These are phyloP conservation scores for Leucophora obtusa DNA, from an alignment of 2,888 invertebrate species.

Conservation along the genomic window DNA sequence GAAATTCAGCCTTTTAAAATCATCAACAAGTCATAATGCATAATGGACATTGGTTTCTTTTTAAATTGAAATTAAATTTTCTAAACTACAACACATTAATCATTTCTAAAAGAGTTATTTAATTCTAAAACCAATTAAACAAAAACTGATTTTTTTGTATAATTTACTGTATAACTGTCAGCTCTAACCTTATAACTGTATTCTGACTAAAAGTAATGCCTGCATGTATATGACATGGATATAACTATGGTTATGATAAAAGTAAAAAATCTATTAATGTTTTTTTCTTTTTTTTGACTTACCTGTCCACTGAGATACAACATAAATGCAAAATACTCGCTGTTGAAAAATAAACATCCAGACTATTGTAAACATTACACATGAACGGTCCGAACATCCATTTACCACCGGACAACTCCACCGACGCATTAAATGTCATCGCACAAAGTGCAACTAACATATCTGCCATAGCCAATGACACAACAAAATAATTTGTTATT, in stretches of 20 bases:
- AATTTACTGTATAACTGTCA: not conserved
- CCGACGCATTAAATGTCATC: slow-evolving; percentile 95
- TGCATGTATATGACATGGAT: not conserved
- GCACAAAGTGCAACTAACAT: slow-evolving; percentile 96
- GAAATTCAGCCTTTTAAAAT: too few species aligned
- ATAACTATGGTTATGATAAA: not conserved
- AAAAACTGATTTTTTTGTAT: not conserved
- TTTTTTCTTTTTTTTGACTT: slow-evolving; percentile 66
- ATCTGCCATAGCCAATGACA: slow-evolving; percentile 95
- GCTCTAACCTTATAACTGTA: not conserved
- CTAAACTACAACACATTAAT: too few species aligned
- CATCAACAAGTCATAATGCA: too few species aligned
- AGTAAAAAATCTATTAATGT: not conserved
- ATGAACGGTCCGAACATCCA: slow-evolving; percentile 95
- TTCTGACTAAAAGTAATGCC: not conserved
- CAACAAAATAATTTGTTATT: slow-evolving; percentile 97
- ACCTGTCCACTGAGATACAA: slow-evolving; percentile 91
- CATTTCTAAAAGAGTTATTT: too few species aligned
- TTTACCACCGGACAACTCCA: slow-evolving; percentile 88
- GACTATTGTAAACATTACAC: slow-evolving; percentile 97
- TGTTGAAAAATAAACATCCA: slow-evolving; percentile 96
- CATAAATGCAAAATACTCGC: slow-evolving; percentile 96
- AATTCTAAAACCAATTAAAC: too few species aligned
- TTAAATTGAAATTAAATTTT: too few species aligned
- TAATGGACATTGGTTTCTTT: too few species aligned